phyloP scores from a whole-genome alignment of 2,888 invertebrate genomes.

The Prostheceraeus crozeri region DNA sequence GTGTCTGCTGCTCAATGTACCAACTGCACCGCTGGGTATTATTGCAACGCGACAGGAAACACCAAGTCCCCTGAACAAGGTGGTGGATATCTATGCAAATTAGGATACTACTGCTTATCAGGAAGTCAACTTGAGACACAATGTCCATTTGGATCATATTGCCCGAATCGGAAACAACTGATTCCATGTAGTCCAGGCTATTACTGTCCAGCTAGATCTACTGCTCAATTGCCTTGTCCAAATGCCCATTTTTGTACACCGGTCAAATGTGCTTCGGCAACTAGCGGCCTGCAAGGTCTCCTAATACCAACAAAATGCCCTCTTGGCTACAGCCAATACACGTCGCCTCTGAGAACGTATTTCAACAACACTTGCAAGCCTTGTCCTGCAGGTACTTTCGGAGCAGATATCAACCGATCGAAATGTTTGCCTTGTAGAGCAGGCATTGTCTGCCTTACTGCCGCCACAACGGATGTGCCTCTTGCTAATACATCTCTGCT shows the following conservation, averaged over 20 bases:
- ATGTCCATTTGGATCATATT: too few relatives aligned
- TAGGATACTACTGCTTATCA: too few relatives aligned
- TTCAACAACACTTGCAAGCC: constrained; percentile 52
- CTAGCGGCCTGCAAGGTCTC: too few relatives aligned
- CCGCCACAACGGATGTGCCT: constrained; percentile 49
- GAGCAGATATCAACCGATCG: constrained; percentile 46
- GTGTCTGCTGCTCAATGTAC: constrained; percentile 46
- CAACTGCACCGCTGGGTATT: constrained; percentile 50
- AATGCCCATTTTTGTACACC: constrained; percentile 53
- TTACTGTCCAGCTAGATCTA: constrained; percentile 49
- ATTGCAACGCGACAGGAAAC: constrained; percentile 49
- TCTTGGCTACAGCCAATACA: constrained; percentile 49
- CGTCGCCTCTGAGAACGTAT: constrained; percentile 46
- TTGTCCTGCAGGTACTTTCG: constrained; percentile 50
- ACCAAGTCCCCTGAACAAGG: too few relatives aligned
- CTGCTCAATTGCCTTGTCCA: constrained; percentile 48
- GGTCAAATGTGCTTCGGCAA: constrained; percentile 51
- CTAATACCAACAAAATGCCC: constrained; percentile 52
- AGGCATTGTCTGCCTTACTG: constrained; percentile 50
- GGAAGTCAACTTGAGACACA: too few relatives aligned
- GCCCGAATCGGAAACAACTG: too few relatives aligned
- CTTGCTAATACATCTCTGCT: constrained; percentile 45
- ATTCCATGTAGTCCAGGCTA: too few relatives aligned
- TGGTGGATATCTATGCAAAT: too few relatives aligned
- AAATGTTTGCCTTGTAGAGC: constrained; percentile 50